Evolutionary conservation across 2,113 vertebrate species (phyloP), one percentile per base, ranked within the genome.

Genomic region (Hippopotamus amphibius): DNA sequence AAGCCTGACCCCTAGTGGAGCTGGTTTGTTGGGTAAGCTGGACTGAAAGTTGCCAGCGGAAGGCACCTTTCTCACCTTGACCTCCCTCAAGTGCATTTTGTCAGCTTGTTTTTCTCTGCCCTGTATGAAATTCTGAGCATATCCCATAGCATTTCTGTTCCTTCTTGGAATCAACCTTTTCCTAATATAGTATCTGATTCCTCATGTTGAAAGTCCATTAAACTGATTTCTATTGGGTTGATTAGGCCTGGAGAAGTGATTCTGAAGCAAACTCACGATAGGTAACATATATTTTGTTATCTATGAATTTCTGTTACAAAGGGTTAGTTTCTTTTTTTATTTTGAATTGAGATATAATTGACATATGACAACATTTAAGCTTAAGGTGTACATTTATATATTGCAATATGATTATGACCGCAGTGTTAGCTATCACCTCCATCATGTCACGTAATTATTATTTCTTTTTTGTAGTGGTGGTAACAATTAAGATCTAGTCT

Each of bases 1-100:
- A 66, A 95, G 87, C 59, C 79, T 76, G 69, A 57, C 93, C 69
- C 16, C 87, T 95, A 66, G 87, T 90, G 87, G 93, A 94, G 13
- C 48, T 28, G 28, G 46, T 76, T 72, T n/a, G 24, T 46, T 89
- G 57, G 21, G 14, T 55, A 59, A 83, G 7, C 48, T 43, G 57
- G 57, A 15, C n/a, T 16, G 37, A n/a, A 76, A 7, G 11, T 11
- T 21, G 37, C 46, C 55, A 83, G 15, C n/a, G 15, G 26, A 82
- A 48, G 76, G 30, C 28, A 63, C 26, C 46, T 74, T 74, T 66
- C 7, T 90, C 68, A 86, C 46, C 22, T 76, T 37, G 17, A 55
- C 48, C 8, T 22, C 26, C 28, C 30, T 68, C 68, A 77, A 17
- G 53, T 48, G 48, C 50, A 30, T 84, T 66, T 48, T 80, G 16